Conservation (phyloP, 2,113 vertebrate genomes). For the Bothrops jararaca region DNA sequence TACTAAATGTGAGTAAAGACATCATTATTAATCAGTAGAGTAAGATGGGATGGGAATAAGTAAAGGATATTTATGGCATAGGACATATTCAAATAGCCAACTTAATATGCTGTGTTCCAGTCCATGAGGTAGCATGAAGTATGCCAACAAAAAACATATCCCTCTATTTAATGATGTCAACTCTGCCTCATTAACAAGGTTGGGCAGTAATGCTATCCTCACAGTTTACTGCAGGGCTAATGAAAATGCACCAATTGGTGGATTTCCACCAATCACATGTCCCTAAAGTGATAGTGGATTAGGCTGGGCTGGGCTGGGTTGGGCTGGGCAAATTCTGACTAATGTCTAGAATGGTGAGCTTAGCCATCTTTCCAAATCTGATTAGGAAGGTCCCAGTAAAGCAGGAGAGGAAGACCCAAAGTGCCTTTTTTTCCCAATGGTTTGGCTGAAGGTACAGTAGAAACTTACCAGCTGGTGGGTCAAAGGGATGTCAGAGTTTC, state of each 20-base stretch:
- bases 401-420: neutral
- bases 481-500: neutral
- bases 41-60: neutral
- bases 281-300: neutral
- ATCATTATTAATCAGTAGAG: neutral
- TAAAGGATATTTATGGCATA: neutral
- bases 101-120: neutral
- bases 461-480: neutral
- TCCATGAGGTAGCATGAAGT: neutral
- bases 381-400: neutral
- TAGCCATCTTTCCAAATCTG: neutral
- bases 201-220: neutral
- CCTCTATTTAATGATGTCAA: neutral
- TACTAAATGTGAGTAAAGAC: conserved; percentile 65
- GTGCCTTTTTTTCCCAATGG: rapidly evolving
- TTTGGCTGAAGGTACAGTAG: neutral
- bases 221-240: neutral
- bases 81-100: neutral
- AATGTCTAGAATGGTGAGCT: neutral
- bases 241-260: neutral
- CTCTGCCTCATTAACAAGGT: neutral
- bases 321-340: neutral
- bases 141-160: neutral
- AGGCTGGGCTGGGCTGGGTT: neutral
- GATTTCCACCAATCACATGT: neutral